Percentiles rank a stretch among this genome's conserved stretches.
Conservation (phyloP, 2,797 vertebrate species). For the Sebastes aleutianus region DNA sequence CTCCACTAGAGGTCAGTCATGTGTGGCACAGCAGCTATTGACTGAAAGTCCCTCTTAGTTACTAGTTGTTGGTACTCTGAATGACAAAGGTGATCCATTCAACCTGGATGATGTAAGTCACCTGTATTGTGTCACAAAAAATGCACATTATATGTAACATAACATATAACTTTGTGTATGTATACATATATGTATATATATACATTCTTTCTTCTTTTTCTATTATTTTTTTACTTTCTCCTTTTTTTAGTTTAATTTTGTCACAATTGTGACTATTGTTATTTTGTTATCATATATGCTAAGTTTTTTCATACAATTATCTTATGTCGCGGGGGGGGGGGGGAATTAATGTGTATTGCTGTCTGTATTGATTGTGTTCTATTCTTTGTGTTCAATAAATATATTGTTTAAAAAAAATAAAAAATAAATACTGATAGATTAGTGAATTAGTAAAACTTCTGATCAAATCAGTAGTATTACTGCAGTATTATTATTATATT, state of each 20-base stretch:
- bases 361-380: too few species aligned
- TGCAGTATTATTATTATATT: background rate
- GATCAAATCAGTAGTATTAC: background rate
- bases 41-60: background rate
- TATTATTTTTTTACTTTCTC: too few species aligned
- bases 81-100: background rate
- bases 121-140: background rate
- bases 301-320: too few species aligned
- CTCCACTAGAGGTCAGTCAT: slow-evolving; percentile 1
- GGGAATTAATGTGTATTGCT: too few species aligned
- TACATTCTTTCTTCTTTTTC: too few species aligned
- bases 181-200: too few species aligned
- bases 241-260: too few species aligned
- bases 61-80: background rate
- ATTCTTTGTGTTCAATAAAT: background rate
- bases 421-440: background rate
- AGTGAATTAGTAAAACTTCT: background rate
- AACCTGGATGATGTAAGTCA: background rate
- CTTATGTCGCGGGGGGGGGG: too few species aligned
- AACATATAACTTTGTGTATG: background rate
- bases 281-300: too few species aligned
- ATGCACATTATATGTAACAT: background rate
- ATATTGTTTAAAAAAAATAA: background rate
- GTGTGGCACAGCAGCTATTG: background rate
- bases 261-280: too few species aligned